Percentiles rank a stretch among this genome's conserved stretches.
Conservation (phyloP, 2,797 vertebrate genomes). For the Molossus molossus region DNA sequence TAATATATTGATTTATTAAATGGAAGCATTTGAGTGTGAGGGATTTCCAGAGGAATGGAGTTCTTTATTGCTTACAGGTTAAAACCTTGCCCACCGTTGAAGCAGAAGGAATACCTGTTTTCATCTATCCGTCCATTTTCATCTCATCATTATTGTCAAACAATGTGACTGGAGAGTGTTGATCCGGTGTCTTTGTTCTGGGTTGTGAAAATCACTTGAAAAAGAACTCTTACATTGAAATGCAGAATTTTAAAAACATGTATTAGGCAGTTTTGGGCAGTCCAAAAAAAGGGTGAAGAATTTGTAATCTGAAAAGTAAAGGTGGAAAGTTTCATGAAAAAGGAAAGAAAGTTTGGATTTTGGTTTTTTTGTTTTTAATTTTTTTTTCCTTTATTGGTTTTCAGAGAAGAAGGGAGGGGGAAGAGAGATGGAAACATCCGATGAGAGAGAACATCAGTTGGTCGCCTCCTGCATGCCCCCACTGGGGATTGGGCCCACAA, state of each 20-base stretch:
- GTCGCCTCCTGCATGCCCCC: too few species aligned
- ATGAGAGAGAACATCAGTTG: too few species aligned
- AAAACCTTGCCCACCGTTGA: slow-evolving; percentile 23
- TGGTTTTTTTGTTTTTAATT: background rate
- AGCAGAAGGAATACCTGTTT: slow-evolving; percentile 13
- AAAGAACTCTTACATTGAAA: slow-evolving; percentile 52
- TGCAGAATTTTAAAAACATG: background rate
- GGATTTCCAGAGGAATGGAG: slow-evolving; percentile 32
- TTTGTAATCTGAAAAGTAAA: slow-evolving; percentile 62
- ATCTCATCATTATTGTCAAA: slow-evolving; percentile 66
- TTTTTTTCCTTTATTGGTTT: too few species aligned
- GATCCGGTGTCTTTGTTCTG: slow-evolving; percentile 63
- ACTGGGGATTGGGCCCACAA: too few species aligned
- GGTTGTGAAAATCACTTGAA: slow-evolving; percentile 60
- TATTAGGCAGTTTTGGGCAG: background rate
- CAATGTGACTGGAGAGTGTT: slow-evolving; percentile 59
- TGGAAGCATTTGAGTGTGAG: slow-evolving; percentile 68
- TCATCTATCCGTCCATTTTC: slow-evolving; percentile 68
- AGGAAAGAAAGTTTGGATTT: slow-evolving; percentile 63
- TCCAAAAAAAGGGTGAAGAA: slow-evolving; percentile 43
- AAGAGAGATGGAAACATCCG: too few species aligned
- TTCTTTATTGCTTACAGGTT: background rate
- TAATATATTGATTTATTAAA: slow-evolving; percentile 75
- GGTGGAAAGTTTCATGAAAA: slow-evolving; percentile 67
- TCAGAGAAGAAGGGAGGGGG: too few species aligned